These are phyloP conservation scores for Craseonycteris thonglongyai DNA, from an alignment of 2,113 vertebrate genomes.

Conservation along the genomic window DNA sequence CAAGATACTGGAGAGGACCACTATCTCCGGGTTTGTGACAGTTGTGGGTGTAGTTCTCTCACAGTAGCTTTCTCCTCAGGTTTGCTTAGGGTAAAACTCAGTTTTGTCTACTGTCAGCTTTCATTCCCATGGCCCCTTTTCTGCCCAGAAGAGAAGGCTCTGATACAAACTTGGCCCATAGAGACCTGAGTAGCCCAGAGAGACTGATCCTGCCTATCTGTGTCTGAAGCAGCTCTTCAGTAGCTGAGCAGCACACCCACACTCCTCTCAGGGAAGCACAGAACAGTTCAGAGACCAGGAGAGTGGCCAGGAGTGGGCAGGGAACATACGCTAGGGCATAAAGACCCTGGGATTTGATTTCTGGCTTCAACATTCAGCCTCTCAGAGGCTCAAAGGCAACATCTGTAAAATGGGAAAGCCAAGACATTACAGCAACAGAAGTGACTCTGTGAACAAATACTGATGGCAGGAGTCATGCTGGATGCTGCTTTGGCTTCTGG, in stretches of 20 bases:
- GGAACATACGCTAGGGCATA: accelerated
- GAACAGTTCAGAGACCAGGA: neutral
- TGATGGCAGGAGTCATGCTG: neutral
- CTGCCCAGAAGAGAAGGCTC: neutral
- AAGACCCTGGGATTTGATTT: neutral
- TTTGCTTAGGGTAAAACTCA: neutral
- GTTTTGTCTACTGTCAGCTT: neutral
- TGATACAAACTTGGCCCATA: neutral
- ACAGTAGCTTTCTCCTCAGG: neutral
- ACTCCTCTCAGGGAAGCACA: neutral
- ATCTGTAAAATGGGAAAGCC: neutral
- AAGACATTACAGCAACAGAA: neutral
- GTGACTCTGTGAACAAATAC: no score
- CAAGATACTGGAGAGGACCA: neutral
- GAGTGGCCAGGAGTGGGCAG: neutral
- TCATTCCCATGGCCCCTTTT: neutral
- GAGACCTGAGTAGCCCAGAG: neutral
- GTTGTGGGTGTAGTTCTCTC: neutral
- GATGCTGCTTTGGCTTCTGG: neutral
- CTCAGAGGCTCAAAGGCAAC: neutral
- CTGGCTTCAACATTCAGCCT: neutral
- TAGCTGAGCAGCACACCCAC: neutral
- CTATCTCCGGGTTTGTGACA: neutral
- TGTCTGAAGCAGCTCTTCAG: neutral
- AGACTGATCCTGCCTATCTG: neutral